phyloP scores from a whole-genome alignment of 2,113 vertebrate species.

The Hypanus sabinus region DNA sequence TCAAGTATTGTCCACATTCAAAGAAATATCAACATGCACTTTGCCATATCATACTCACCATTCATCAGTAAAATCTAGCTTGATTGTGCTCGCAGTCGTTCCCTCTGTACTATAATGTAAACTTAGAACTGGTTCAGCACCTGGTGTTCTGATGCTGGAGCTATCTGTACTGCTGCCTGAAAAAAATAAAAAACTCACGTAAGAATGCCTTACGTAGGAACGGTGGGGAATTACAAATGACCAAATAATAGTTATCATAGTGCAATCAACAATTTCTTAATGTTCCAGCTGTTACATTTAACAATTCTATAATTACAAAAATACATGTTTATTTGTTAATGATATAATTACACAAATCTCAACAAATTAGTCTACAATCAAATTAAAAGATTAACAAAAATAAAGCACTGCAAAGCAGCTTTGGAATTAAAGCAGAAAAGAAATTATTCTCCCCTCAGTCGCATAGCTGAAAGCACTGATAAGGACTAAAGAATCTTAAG shows the following conservation, averaged over 20 bases:
- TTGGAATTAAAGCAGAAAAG: not conserved
- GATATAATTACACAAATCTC: not conserved
- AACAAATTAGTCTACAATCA: not conserved
- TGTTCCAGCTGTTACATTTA: too few relatives aligned
- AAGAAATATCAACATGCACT: too few relatives aligned
- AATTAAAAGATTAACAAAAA: not conserved
- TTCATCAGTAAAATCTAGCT: conserved; percentile 94
- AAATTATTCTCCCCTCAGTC: not conserved
- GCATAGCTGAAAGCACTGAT: not conserved
- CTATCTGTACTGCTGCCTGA: conserved; percentile 68
- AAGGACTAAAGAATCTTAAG: not conserved
- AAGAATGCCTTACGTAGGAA: conserved; percentile 46
- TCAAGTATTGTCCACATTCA: too few relatives aligned
- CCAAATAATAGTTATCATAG: too few relatives aligned
- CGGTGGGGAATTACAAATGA: conserved; percentile 36
- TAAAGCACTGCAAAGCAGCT: too few relatives aligned
- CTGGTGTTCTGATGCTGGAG: conserved; percentile 57
- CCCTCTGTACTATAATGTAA: conserved; percentile 97
- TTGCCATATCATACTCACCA: conserved; percentile 66
- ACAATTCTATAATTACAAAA: too few relatives aligned
- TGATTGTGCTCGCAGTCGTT: conserved; percentile 95
- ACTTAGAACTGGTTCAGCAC: conserved; percentile 86
- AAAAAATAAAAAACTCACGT: not conserved
- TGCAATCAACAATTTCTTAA: not conserved
- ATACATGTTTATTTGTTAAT: too few relatives aligned